These are phyloP conservation scores for Mixornis gularis DNA, from an alignment of 2,113 vertebrate species.

Conservation along the genomic window DNA sequence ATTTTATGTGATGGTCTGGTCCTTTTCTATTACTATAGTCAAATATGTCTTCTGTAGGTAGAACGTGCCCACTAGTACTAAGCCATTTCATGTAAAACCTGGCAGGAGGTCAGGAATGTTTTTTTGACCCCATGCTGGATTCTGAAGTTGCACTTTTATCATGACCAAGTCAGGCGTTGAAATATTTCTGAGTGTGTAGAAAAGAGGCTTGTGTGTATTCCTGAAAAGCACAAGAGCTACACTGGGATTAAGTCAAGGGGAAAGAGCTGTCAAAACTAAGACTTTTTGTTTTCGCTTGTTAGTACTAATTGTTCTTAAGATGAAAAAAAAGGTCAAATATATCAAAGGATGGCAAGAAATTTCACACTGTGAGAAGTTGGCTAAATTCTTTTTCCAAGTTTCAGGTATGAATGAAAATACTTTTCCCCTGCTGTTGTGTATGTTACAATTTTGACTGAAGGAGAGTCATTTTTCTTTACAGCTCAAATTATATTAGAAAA, in stretches of 20 bases:
- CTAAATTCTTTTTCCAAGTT: background rate
- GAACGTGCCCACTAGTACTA: background rate
- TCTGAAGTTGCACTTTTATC: background rate
- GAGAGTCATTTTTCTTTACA: background rate
- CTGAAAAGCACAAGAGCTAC: background rate
- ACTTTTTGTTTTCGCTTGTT: background rate
- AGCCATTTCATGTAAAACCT: background rate
- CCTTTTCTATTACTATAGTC: background rate
- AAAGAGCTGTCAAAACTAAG: background rate
- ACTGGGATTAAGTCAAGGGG: background rate
- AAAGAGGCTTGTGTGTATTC: rapidly evolving
- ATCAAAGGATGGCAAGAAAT: background rate
- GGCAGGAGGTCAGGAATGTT: background rate
- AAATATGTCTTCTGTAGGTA: background rate
- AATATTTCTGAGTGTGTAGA: background rate
- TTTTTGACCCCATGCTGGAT: background rate
- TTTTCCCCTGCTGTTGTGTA: background rate
- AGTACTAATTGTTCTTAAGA: background rate
- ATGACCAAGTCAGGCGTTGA: background rate
- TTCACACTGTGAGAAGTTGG: background rate
- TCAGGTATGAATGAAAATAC: background rate
- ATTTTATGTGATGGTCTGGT: background rate
- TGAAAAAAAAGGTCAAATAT: background rate
- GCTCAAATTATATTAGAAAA: background rate
- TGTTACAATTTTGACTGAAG: background rate